phyloP scores from a whole-genome alignment of 1,140 invertebrate genomes.

The Panulirus ornatus region DNA sequence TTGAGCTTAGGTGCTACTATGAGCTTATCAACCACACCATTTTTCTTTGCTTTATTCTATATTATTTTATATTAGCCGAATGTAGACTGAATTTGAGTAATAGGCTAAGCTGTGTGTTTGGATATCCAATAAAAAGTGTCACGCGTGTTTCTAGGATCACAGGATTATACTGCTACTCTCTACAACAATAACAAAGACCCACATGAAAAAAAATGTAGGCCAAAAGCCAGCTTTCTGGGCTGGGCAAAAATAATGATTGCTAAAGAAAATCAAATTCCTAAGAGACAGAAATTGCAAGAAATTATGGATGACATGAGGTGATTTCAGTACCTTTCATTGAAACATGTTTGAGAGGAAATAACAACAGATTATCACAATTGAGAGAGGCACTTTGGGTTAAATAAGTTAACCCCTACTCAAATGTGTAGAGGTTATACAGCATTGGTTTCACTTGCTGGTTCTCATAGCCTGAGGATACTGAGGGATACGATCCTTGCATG shows the following conservation, averaged over 20 bases:
- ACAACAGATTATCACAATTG: conserved; percentile 76
- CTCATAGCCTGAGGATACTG: conserved; percentile 55
- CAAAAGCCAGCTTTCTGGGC: conserved; percentile 56
- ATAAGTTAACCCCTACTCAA: conserved; percentile 75
- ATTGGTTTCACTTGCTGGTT: conserved; percentile 63
- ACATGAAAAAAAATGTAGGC: conserved; percentile 51
- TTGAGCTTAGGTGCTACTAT: background rate
- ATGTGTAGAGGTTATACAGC: conserved; percentile 75
- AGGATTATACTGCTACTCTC: conserved; percentile 71
- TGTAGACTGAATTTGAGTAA: conserved; percentile 57
- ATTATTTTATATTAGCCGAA: conserved; percentile 12
- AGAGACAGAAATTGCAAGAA: conserved; percentile 45
- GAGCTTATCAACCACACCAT: background rate
- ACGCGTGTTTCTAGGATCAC: conserved; percentile 73
- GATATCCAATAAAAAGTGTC: conserved; percentile 66
- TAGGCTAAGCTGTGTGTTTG: conserved; percentile 64
- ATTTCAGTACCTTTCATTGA: conserved; percentile 59
- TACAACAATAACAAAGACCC: conserved; percentile 69
- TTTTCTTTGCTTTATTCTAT: background rate
- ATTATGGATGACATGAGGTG: conserved; percentile 66
- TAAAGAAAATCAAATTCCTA: conserved; percentile 37
- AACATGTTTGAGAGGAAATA: conserved; percentile 72
- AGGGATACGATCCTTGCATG: conserved; percentile 31
- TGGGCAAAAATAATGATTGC: conserved; percentile 45
- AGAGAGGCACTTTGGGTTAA: conserved; percentile 75